Evolutionary conservation across 23 tunicate genomes (phyloP).

Genomic region (Trididemnum clinides): DNA sequence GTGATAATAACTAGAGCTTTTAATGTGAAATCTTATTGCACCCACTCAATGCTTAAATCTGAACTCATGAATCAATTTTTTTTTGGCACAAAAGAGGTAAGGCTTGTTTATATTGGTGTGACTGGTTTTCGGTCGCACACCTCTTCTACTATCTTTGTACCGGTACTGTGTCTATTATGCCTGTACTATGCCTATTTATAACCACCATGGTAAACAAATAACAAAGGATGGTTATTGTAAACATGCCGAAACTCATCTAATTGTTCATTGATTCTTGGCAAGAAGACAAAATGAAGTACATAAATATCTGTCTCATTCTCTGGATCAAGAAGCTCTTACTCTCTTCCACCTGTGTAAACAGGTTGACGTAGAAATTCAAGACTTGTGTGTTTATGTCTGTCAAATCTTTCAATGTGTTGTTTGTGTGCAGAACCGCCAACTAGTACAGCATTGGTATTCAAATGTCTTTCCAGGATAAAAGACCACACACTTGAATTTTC

Average conservation of each 20-base stretch:
- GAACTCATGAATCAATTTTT: no score
- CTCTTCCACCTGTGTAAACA: not conserved
- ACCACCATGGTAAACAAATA: no score
- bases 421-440: constrained; percentile 4
- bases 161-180: no score
- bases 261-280: not conserved
- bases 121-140: no score
- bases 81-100: no score
- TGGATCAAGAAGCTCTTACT: not conserved
- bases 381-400: constrained; percentile 6
- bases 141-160: no score
- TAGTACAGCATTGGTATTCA: not conserved
- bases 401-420: not conserved
- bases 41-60: no score
- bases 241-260: not conserved
- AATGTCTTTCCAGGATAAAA: not conserved
- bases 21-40: no score
- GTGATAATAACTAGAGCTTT: no score
- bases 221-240: not conserved
- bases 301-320: not conserved
- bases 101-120: no score
- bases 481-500: not conserved
- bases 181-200: no score
- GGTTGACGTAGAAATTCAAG: not conserved
- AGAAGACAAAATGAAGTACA: not conserved